phyloP scores from a whole-genome alignment of 2,888 invertebrate genomes.

The Andricus quercusramuli region DNA sequence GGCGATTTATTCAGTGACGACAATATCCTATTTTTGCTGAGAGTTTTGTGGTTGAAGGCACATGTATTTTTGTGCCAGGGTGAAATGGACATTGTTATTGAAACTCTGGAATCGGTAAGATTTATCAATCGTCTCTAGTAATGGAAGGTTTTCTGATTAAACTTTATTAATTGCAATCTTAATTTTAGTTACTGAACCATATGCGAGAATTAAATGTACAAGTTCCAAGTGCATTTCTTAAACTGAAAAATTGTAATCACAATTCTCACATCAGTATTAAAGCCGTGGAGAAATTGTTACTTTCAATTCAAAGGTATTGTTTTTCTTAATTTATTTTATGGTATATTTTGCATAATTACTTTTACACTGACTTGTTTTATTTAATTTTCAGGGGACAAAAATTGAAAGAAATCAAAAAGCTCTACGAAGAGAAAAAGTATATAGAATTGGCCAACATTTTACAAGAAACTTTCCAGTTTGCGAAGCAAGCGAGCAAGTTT shows the following conservation, averaged over 20 bases:
- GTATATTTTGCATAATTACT: constrained; percentile 16
- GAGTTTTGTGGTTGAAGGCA: constrained; percentile 82
- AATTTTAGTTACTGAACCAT: constrained; percentile 63
- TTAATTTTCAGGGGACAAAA: constrained; percentile 77
- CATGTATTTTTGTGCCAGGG: constrained; percentile 80
- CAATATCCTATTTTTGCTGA: constrained; percentile 77
- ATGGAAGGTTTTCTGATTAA: neutral
- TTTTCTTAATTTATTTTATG: constrained; percentile 39
- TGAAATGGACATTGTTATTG: constrained; percentile 80
- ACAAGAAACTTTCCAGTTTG: constrained; percentile 84
- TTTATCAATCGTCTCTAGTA: neutral
- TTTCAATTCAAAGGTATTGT: constrained; percentile 80
- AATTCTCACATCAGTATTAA: constrained; percentile 79
- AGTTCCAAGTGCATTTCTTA: constrained; percentile 72
- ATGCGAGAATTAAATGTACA: constrained; percentile 69
- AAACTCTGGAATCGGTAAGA: constrained; percentile 79
- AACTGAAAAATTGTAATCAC: constrained; percentile 80
- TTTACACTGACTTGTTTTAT: constrained; percentile 50
- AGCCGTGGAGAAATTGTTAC: constrained; percentile 79
- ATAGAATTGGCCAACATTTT: constrained; percentile 85
- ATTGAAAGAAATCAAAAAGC: constrained; percentile 83
- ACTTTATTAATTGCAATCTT: neutral
- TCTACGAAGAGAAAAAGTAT: constrained; percentile 84
- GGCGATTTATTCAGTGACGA: constrained; percentile 78
- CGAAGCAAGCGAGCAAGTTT: constrained; percentile 71